A percentile compares a stretch with the other conserved stretches of the same genome.
phyloP scores from a whole-genome alignment of 1,140 invertebrate species.

The Zophobas morio region DNA sequence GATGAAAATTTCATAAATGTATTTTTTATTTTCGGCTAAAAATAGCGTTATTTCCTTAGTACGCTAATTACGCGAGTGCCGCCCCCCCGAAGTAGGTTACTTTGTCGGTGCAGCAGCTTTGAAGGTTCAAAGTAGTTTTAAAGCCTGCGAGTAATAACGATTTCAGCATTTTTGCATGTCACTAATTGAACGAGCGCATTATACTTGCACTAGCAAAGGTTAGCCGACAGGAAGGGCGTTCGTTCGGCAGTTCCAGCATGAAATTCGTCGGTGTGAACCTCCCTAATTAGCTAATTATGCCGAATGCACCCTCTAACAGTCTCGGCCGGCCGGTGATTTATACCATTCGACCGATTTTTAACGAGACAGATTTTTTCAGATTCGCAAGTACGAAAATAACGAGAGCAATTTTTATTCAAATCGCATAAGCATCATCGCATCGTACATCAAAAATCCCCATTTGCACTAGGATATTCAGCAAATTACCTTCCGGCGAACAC shows the following conservation, averaged over 20 bases:
- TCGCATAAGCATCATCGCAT: conserved; percentile 56
- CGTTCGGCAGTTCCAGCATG: conserved; percentile 37
- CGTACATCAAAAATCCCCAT: conserved; percentile 63
- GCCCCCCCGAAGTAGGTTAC: too few species aligned
- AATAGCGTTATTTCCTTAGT: too few species aligned
- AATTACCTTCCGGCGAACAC: conserved; percentile 61
- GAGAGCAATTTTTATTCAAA: conserved; percentile 60
- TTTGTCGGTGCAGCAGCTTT: too few species aligned
- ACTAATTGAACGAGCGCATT: neutral
- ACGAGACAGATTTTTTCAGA: conserved; percentile 19
- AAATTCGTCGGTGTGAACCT: conserved; percentile 48
- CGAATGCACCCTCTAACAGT: neutral
- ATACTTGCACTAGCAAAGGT: conserved; percentile 16
- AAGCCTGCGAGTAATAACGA: too few species aligned
- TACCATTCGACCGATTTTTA: conserved; percentile 50
- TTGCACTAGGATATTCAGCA: conserved; percentile 62
- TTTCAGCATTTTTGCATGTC: too few species aligned
- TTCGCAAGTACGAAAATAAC: neutral
- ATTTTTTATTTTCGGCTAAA: too few species aligned
- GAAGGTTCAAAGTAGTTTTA: too few species aligned
- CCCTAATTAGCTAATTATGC: conserved; percentile 49
- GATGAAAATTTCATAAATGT: too few species aligned
- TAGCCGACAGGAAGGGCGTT: conserved; percentile 41
- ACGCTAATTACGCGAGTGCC: too few species aligned
- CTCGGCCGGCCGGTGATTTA: conserved; percentile 44